Evolutionary conservation across 2,113 vertebrate species (phyloP).

Genomic region (Cyphomyrus plagiostoma): DNA sequence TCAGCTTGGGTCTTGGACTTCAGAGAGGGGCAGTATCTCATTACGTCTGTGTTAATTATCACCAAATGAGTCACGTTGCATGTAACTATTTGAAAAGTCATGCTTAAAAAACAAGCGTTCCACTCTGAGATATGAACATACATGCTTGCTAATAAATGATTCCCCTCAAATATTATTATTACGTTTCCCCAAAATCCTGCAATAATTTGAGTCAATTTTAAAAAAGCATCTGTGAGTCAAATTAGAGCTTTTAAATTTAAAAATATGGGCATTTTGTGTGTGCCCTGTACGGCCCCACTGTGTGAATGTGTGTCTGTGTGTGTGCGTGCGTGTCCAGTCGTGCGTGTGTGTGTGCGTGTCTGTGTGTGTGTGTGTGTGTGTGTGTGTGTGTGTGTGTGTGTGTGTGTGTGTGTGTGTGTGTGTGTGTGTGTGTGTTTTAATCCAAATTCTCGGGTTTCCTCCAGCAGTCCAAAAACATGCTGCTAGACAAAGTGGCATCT

Average conservation of each 20-base stretch:
- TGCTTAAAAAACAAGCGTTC: neutral
- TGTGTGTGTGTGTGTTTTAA: neutral
- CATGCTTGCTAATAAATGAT: neutral
- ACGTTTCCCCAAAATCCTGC: neutral
- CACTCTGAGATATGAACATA: neutral
- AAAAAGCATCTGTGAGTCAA: neutral
- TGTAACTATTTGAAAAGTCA: neutral
- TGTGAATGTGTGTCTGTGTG: neutral
- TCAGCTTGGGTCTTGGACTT: neutral
- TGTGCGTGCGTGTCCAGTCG: too few relatives aligned
- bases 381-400: too few relatives aligned
- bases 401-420: neutral
- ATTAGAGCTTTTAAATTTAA: neutral
- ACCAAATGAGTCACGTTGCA: neutral
- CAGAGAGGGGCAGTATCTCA: neutral
- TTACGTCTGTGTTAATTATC: neutral
- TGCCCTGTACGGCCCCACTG: neutral
- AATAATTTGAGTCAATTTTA: neutral
- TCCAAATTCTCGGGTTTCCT: neutral
- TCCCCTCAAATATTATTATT: neutral
- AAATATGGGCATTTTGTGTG: neutral
- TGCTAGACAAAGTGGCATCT: neutral
- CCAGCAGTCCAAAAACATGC: neutral
- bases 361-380: too few relatives aligned
- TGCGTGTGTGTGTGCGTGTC: neutral